Conservation (phyloP, 2,797 vertebrate species). For the Cuculus canorus region DNA sequence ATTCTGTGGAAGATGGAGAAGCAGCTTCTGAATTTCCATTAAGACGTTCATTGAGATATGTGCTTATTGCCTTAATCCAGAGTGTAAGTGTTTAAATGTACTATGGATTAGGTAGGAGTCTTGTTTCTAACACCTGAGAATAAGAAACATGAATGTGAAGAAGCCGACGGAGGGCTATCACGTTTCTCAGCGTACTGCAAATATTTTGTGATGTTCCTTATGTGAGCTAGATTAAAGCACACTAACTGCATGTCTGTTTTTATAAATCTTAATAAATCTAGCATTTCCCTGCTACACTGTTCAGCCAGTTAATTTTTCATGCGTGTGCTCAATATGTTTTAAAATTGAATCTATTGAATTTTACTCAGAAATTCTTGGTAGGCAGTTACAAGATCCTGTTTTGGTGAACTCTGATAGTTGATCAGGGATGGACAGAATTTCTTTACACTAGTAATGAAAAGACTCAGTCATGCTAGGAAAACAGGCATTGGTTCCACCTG, state of each 20-base stretch:
- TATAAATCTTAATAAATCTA: neutral
- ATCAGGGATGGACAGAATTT: neutral
- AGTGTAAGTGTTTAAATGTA: neutral
- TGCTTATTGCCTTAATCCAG: neutral
- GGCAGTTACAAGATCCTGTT: neutral
- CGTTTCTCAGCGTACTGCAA: neutral
- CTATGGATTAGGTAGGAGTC: neutral
- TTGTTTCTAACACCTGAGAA: neutral
- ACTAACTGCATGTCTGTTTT: neutral
- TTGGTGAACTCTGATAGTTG: neutral
- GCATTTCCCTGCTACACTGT: neutral
- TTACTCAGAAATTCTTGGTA: neutral
- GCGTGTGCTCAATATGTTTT: neutral
- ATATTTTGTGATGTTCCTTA: neutral
- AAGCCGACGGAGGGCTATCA: neutral
- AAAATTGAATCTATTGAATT: neutral
- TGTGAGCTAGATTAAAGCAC: neutral
- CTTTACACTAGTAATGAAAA: neutral
- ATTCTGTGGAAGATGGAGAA: neutral
- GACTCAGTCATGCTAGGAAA: neutral
- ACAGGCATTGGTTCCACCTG: neutral
- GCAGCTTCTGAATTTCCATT: neutral
- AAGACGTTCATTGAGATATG: neutral
- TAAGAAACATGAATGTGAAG: rapidly evolving
- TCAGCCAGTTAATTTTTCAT: neutral